phyloP scores from a whole-genome alignment of 30 jellyfish, hydroid and myxozoan genomes.

The Catostylus mosaicus region DNA sequence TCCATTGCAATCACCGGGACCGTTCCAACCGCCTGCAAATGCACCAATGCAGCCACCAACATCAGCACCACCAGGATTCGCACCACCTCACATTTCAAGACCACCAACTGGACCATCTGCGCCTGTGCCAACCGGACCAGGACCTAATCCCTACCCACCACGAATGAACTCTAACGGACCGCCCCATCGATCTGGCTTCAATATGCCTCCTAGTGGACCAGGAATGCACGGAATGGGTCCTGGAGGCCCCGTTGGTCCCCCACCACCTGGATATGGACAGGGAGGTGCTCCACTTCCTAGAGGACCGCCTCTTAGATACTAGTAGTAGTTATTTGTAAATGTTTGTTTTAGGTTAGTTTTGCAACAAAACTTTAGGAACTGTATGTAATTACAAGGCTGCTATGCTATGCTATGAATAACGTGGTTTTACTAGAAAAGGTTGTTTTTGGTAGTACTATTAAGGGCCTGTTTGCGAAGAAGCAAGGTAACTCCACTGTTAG shows the following conservation, averaged over 20 bases:
- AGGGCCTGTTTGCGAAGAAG: too few species aligned
- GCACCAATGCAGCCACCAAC: conserved; percentile 38
- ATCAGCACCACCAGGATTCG: conserved; percentile 48
- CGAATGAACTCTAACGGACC: conserved; percentile 44
- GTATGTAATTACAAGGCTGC: background rate
- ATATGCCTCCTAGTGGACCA: conserved; percentile 61
- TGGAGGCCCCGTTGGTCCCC: conserved; percentile 32
- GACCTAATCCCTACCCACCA: conserved; percentile 37
- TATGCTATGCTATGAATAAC: background rate
- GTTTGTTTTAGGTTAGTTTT: background rate
- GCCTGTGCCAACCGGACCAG: conserved; percentile 36
- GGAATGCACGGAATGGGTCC: conserved; percentile 53
- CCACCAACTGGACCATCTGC: conserved; percentile 69
- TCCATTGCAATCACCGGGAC: conserved; percentile 50
- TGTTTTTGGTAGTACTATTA: too few species aligned
- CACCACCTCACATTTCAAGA: conserved; percentile 65
- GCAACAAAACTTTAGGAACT: background rate
- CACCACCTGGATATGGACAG: conserved; percentile 28
- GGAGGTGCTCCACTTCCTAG: conserved; percentile 37
- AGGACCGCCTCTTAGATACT: conserved; percentile 30
- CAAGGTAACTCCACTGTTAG: too few species aligned
- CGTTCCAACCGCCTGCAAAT: conserved; percentile 29
- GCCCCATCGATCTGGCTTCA: conserved; percentile 41
- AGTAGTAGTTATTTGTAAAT: background rate
- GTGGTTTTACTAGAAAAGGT: background rate